Conservation (phyloP, 2,113 vertebrate genomes). For the Mormyrus lacerda region DNA sequence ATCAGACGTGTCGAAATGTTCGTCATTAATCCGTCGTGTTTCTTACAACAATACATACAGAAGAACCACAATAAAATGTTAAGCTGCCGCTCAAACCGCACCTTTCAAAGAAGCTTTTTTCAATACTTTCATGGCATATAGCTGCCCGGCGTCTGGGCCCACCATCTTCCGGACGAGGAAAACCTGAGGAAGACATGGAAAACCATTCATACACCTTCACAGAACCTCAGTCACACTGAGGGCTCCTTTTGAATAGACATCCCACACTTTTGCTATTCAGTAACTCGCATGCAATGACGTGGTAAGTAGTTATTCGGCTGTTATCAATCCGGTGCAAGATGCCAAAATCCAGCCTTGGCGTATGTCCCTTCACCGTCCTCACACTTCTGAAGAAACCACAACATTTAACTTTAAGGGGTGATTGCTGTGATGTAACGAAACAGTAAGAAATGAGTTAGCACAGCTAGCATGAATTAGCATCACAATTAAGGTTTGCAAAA, state of each 20-base stretch:
- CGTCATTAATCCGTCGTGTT: neutral
- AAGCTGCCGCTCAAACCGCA: conserved; percentile 25
- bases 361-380: neutral
- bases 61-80: neutral
- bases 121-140: conserved; percentile 99
- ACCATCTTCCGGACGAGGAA: conserved; percentile 89
- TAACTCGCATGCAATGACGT: neutral
- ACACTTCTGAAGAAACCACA: neutral
- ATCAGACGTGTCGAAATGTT: neutral
- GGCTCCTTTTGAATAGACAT: neutral
- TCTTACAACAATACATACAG: neutral
- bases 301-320: neutral
- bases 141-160: conserved; percentile 87
- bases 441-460: neutral
- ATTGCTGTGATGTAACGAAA: neutral
- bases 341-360: neutral
- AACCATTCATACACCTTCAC: neutral
- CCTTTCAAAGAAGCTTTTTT: conserved; percentile 98
- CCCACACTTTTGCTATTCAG: neutral
- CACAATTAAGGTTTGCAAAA: neutral
- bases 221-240: neutral
- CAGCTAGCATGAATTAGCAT: neutral
- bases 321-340: neutral
- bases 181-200: conserved; percentile 58
- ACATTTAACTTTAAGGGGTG: neutral